These are phyloP conservation scores for Maniola jurtina DNA, from an alignment of 1,140 invertebrate species.

Conservation along the genomic window DNA sequence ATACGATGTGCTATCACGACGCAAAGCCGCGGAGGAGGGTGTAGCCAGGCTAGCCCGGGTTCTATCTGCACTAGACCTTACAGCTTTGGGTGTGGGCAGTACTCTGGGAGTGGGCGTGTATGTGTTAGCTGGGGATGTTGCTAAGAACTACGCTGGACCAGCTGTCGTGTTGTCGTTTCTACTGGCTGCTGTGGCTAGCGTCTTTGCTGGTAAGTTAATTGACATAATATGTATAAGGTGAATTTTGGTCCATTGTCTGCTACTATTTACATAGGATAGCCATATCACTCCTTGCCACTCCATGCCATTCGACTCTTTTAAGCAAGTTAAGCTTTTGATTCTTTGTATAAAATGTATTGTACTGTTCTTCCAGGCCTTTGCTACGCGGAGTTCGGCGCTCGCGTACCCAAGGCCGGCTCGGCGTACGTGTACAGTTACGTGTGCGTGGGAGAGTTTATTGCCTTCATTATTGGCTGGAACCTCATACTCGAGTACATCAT, in stretches of 20 bases:
- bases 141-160: slow-evolving; percentile 88
- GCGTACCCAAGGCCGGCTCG: slow-evolving; percentile 92
- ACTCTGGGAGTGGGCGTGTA: slow-evolving; percentile 94
- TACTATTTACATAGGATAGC: too few relatives aligned
- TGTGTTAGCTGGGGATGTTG: slow-evolving; percentile 92
- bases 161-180: slow-evolving; percentile 91
- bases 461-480: slow-evolving; percentile 92
- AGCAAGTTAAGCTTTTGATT: too few relatives aligned
- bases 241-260: background rate
- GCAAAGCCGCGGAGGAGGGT: slow-evolving; percentile 71
- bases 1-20: slow-evolving; percentile 74
- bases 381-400: slow-evolving; percentile 93
- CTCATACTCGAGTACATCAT: slow-evolving; percentile 94
- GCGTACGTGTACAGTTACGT: slow-evolving; percentile 95
- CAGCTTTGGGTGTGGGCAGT: slow-evolving; percentile 89
- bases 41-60: slow-evolving; percentile 83
- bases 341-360: too few relatives aligned
- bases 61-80: slow-evolving; percentile 87
- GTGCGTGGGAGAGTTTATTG: slow-evolving; percentile 90
- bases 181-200: slow-evolving; percentile 90
- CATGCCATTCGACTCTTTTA: too few relatives aligned
- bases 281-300: too few relatives aligned
- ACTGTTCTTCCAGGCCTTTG: slow-evolving; percentile 72
- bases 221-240: background rate
- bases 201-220: slow-evolving; percentile 85